phyloP scores from a whole-genome alignment of 2,113 vertebrate genomes.

The Sphaerodactylus townsendi region DNA sequence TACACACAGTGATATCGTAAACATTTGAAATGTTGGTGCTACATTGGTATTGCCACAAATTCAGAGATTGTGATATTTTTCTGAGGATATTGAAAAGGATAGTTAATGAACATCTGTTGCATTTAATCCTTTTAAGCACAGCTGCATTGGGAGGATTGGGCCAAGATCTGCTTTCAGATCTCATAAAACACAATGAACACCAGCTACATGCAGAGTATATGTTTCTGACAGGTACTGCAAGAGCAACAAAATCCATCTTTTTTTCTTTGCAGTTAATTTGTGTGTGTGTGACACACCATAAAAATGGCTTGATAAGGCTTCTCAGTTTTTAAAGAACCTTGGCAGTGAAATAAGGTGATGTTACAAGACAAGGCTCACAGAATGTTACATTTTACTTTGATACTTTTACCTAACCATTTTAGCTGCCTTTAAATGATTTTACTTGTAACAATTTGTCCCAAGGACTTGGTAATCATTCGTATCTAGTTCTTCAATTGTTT shows the following conservation, averaged over 20 bases:
- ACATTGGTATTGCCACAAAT: neutral
- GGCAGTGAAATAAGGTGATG: no score
- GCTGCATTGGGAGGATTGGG: neutral
- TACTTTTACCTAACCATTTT: neutral
- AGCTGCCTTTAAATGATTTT: neutral
- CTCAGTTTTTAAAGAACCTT: neutral
- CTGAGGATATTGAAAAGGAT: neutral
- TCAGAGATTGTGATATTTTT: neutral
- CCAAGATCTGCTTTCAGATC: neutral
- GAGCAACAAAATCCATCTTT: neutral
- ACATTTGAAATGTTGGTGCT: neutral
- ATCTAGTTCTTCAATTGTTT: neutral
- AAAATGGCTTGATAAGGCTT: neutral
- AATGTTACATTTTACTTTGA: neutral
- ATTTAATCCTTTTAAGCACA: neutral
- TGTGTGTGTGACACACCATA: no score
- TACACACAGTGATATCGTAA: neutral
- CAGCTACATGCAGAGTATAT: neutral
- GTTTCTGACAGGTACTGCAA: no score
- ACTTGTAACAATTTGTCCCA: neutral
- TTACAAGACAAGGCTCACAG: neutral
- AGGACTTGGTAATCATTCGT: neutral
- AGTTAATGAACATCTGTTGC: neutral
- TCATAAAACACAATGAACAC: neutral
- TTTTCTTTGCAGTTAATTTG: neutral